Conservation (phyloP, 2,888 invertebrate genomes). For the Ctena decussata region DNA sequence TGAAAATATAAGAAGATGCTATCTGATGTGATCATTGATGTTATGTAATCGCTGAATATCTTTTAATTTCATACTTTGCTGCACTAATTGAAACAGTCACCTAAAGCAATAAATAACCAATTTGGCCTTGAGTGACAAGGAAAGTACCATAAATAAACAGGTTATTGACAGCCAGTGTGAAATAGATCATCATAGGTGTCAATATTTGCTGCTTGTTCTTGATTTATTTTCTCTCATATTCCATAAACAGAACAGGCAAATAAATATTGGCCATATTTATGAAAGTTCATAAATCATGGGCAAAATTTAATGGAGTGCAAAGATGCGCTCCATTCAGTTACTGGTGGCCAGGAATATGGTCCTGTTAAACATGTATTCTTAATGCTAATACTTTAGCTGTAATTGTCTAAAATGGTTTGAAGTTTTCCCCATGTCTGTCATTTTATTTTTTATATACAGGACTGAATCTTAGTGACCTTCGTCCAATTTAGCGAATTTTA, state of each 20-base stretch:
- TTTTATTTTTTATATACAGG: too few species aligned
- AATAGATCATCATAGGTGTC: slow-evolving; percentile 1
- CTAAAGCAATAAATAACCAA: slow-evolving; percentile 10
- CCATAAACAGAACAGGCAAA: background rate
- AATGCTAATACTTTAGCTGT: too few species aligned
- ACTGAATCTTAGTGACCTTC: too few species aligned
- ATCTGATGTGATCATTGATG: background rate
- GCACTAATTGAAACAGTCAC: slow-evolving; percentile 12
- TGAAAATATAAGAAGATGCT: slow-evolving; percentile 7
- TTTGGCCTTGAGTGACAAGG: background rate
- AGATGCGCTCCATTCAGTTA: too few species aligned
- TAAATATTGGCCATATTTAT: too few species aligned
- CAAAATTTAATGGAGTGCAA: too few species aligned
- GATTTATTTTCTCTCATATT: slow-evolving; percentile 3
- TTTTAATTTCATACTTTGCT: slow-evolving; percentile 1
- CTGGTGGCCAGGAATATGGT: too few species aligned
- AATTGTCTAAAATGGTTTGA: too few species aligned
- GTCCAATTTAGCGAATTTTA: too few species aligned
- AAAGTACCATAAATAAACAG: background rate
- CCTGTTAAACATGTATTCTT: too few species aligned
- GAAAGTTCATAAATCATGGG: too few species aligned
- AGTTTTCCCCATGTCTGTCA: too few species aligned
- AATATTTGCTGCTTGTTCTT: background rate
- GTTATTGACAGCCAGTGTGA: background rate
- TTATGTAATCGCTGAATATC: background rate